Conservation (phyloP, 2,888 invertebrate genomes). For the Caprella mutica region DNA sequence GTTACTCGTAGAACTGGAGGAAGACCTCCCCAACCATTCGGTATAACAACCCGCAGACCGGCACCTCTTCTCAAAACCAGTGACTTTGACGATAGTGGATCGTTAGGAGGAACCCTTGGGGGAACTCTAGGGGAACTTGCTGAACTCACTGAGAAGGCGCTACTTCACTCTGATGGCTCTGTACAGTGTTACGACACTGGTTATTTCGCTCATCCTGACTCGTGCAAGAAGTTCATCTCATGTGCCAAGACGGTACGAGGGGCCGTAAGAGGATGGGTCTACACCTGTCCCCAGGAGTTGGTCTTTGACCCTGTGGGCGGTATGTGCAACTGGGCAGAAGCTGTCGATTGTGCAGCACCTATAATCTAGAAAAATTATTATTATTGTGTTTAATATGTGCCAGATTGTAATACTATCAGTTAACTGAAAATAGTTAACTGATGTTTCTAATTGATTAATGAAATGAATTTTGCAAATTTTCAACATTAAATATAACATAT, state of each 20-base stretch:
- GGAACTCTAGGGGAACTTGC: conserved; percentile 38
- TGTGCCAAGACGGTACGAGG: conserved; percentile 68
- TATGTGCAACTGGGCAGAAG: conserved; percentile 67
- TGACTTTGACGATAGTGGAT: too few relatives aligned
- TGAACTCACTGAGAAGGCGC: conserved; percentile 33
- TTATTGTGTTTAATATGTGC: too few relatives aligned
- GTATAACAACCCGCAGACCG: not conserved
- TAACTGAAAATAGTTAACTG: too few relatives aligned
- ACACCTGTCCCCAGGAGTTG: conserved; percentile 71
- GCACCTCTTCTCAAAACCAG: conserved; percentile 37
- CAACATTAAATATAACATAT: too few relatives aligned
- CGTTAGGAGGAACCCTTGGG: conserved; percentile 47
- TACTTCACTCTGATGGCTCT: conserved; percentile 53
- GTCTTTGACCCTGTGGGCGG: conserved; percentile 82
- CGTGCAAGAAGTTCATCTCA: conserved; percentile 81
- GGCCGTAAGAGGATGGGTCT: conserved; percentile 68
- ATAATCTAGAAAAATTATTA: not conserved
- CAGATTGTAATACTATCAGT: too few relatives aligned
- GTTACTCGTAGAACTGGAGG: not conserved
- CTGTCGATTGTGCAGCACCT: conserved; percentile 34
- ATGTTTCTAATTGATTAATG: too few relatives aligned
- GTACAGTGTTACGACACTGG: conserved; percentile 80
- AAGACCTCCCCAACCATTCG: not conserved
- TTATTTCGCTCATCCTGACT: conserved; percentile 79
- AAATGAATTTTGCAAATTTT: too few relatives aligned